Evolutionary conservation across 2,113 vertebrate species (phyloP).

Genomic region (Mobula hypostoma): DNA sequence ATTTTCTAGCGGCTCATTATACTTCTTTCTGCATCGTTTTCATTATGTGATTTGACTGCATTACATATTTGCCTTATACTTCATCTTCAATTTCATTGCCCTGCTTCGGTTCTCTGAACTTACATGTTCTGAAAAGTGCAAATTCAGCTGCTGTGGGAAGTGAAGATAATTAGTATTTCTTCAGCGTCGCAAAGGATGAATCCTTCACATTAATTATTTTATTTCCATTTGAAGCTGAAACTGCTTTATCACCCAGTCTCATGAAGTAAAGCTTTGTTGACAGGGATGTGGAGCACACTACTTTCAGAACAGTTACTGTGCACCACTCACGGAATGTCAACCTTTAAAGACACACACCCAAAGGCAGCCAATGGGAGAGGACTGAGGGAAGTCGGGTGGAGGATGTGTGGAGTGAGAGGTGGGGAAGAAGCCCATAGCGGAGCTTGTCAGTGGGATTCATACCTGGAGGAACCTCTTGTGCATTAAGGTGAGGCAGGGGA

Average conservation of each 20-base stretch:
- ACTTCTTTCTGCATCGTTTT: not conserved
- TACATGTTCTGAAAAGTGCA: not conserved
- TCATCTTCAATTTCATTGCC: not conserved
- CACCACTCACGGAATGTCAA: too few relatives aligned
- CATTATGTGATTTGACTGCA: not conserved
- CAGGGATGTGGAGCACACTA: not conserved
- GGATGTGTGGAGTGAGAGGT: too few relatives aligned
- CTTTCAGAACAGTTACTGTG: too few relatives aligned
- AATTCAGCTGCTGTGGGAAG: not conserved
- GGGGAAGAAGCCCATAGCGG: too few relatives aligned
- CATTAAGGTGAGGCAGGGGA: too few relatives aligned
- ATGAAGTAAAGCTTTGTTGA: not conserved
- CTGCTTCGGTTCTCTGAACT: not conserved
- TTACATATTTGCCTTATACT: not conserved
- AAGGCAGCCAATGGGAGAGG: too few relatives aligned
- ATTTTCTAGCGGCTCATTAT: not conserved
- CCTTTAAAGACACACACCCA: too few relatives aligned
- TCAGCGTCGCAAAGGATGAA: not conserved
- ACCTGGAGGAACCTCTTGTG: too few relatives aligned
- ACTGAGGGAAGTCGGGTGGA: too few relatives aligned
- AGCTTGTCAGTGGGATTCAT: too few relatives aligned
- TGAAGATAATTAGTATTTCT: conserved; percentile 1
- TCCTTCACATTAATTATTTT: not conserved
- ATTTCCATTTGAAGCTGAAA: not conserved
- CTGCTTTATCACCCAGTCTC: too few relatives aligned